Evolutionary conservation across 92 coral and sea anemone genomes (phyloP), one percentile per base, ranked within the genome.

Genomic region (Pocillopora meandrina): DNA sequence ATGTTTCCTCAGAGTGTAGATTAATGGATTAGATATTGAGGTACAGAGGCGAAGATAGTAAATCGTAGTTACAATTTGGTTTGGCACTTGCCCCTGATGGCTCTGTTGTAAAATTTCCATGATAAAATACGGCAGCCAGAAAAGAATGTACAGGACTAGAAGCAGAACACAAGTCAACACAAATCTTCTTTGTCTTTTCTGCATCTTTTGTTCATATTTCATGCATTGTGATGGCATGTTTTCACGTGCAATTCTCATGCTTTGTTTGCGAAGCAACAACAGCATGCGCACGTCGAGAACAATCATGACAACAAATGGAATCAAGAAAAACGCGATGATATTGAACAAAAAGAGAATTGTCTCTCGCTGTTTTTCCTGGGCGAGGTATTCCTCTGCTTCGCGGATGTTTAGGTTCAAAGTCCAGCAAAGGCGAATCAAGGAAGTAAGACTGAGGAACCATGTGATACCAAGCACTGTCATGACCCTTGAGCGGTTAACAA

Each of bases 131-230:
- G 88, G 88, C 70, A 67, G 52, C 88, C 88, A 84, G 71, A 76
- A 77, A 18, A 84, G 21, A 9, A 84, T 60, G 82, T 76, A 84
- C 6, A 84, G 82, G 47, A 66, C 21, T 0, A 84, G 69, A 14
- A 84, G 59, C 61, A 84, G n/a, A 58, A 84, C 79, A 58, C 88
- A 84, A 12, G 88, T 84, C 71, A 75, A 9, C 14, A 84, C 88
- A 2, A 83, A 82, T 20, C 82, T 15, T 67, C 82, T 76, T 77
- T 84, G 82, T 12, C 88, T 75, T 56, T 61, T 70, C 21, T 76
- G 82, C 59, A 84, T 70, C 57, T 33, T 65, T 12, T 67, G 61
- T n/a, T 77, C 82, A 8, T 60, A 77, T 33, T 84, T 76, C 62
- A 66, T 56, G 12, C 76, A 69, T 23, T 65, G 76, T 10, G 49